phyloP scores from a whole-genome alignment of 2,888 invertebrate genomes.

The Brachyptera risi region DNA sequence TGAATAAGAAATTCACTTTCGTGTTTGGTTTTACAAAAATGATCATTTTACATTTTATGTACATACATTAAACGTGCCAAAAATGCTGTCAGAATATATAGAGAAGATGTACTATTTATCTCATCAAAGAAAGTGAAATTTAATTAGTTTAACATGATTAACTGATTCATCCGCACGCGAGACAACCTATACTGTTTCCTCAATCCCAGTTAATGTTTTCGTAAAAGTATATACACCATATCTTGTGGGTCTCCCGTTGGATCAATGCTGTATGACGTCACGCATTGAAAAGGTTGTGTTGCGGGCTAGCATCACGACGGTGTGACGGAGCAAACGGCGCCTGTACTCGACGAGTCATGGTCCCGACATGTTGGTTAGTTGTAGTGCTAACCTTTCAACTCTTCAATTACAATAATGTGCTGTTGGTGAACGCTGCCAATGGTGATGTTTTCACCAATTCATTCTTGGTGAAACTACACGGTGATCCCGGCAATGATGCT shows the following conservation, averaged over 20 bases:
- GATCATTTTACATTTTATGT: too few relatives aligned
- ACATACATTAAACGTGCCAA: too few relatives aligned
- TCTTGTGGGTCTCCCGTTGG: slow-evolving; percentile 4
- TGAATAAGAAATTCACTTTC: too few relatives aligned
- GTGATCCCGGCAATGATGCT: slow-evolving; percentile 68
- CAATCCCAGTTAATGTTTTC: slow-evolving; percentile 2
- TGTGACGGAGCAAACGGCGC: background rate
- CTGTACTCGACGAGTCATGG: slow-evolving; percentile 22
- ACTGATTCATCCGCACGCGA: too few relatives aligned
- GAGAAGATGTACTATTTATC: too few relatives aligned
- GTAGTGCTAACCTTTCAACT: background rate
- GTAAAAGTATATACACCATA: background rate
- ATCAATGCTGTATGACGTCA: slow-evolving; percentile 8
- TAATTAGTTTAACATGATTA: too few relatives aligned
- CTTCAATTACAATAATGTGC: background rate
- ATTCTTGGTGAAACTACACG: slow-evolving; percentile 85
- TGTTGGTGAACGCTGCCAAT: slow-evolving; percentile 33
- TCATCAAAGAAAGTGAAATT: too few relatives aligned
- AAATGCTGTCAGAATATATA: too few relatives aligned
- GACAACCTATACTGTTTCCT: too few relatives aligned
- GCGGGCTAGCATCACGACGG: background rate
- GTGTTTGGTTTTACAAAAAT: too few relatives aligned
- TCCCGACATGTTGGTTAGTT: slow-evolving; percentile 5
- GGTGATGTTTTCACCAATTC: slow-evolving; percentile 89
- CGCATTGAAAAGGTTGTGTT: background rate